phyloP scores from a whole-genome alignment of 2,888 invertebrate species.

The Meiosimyza platycephala region DNA sequence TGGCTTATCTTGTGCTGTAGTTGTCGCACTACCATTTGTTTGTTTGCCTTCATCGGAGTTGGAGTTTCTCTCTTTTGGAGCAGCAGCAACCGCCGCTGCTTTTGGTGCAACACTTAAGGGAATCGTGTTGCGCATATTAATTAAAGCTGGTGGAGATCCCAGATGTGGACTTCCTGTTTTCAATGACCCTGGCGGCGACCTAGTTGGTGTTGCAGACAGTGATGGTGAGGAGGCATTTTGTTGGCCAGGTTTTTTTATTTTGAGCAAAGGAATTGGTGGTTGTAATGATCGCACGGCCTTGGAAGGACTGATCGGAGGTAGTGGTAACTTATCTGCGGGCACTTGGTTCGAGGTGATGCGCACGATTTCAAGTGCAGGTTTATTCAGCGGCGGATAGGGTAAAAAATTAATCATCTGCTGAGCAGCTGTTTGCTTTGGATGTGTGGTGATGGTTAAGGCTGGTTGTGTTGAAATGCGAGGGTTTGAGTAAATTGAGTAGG shows the following conservation, averaged over 20 bases:
- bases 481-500: slow-evolving; percentile 13
- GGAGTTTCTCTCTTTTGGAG: slow-evolving; percentile 33
- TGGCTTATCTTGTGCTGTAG: slow-evolving; percentile 47
- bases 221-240: slow-evolving; percentile 34
- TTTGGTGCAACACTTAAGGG: slow-evolving; percentile 40
- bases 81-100: slow-evolving; percentile 36
- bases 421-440: slow-evolving; percentile 31
- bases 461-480: slow-evolving; percentile 10
- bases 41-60: slow-evolving; percentile 37
- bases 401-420: slow-evolving; percentile 29
- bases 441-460: slow-evolving; percentile 28
- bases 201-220: slow-evolving; percentile 43
- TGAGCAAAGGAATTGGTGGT: slow-evolving; percentile 70
- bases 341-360: slow-evolving; percentile 52
- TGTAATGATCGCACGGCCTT: slow-evolving; percentile 67
- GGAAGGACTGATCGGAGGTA: slow-evolving; percentile 48
- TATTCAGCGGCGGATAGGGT: slow-evolving; percentile 38
- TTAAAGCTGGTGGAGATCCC: slow-evolving; percentile 58
- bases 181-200: slow-evolving; percentile 32
- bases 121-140: slow-evolving; percentile 57
- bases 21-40: slow-evolving; percentile 45
- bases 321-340: slow-evolving; percentile 36
- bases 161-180: slow-evolving; percentile 35
- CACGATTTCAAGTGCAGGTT: slow-evolving; percentile 61
- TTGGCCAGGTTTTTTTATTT: slow-evolving; percentile 66